These are phyloP conservation scores for Andrena flavipes DNA, from an alignment of 2,888 invertebrate genomes.

Conservation along the genomic window DNA sequence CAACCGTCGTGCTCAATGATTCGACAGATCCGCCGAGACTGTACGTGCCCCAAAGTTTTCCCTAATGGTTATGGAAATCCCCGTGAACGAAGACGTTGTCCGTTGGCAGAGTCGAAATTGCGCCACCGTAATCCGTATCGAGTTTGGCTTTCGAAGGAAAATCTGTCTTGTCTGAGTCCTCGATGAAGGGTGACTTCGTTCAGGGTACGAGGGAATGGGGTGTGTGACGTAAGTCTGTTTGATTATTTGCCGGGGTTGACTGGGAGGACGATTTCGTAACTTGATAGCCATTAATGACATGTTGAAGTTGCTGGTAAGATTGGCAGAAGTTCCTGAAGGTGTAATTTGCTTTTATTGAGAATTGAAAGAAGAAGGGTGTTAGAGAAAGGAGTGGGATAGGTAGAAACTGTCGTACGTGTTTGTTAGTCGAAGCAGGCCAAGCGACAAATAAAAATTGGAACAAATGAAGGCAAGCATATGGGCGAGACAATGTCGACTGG, in stretches of 20 bases:
- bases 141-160: conserved; percentile 21
- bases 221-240: not conserved
- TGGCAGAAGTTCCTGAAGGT: not conserved
- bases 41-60: conserved; percentile 23
- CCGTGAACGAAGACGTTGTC: conserved; percentile 22
- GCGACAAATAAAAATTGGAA: not conserved
- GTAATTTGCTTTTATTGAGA: too few species aligned
- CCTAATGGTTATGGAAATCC: conserved; percentile 36
- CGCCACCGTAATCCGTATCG: conserved; percentile 7
- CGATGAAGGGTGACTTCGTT: not conserved
- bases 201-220: not conserved
- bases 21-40: conserved; percentile 17
- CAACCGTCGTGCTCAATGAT: conserved; percentile 19
- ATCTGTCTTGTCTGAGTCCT: not conserved
- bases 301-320: not conserved
- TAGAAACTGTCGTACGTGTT: too few species aligned
- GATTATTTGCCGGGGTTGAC: not conserved
- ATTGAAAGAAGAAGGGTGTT: too few species aligned
- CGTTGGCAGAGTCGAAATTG: conserved; percentile 16
- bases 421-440: too few species aligned
- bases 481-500: not conserved
- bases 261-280: not conserved
- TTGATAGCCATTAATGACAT: too few species aligned
- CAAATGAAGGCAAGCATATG: not conserved
- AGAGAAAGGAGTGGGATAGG: too few species aligned